Evolutionary conservation across 1,140 invertebrate species (phyloP), one percentile per base, ranked within the genome.

Genomic region (Grapholita molesta): DNA sequence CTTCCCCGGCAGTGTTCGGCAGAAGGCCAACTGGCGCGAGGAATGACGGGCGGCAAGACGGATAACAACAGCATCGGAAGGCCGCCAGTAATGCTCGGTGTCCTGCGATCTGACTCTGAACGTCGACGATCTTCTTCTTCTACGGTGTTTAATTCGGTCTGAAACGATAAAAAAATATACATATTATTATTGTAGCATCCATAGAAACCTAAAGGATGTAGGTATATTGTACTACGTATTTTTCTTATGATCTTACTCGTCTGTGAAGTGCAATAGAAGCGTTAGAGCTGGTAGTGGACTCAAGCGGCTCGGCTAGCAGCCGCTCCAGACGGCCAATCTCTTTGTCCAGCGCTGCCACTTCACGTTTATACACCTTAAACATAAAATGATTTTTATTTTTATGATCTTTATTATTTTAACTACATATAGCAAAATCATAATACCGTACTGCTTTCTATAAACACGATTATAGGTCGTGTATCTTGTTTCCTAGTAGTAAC

Each of bases 311-410:
- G 18, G 93, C 90, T 21, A 97, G 82, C 73, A 96, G 90, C 68
- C 94, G 94, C 79, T 97, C 96, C 70, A 98, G 90, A 69, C 95
- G 94, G 18, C 93, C 93, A 35, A 98, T 96, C 90, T 98, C 96
- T 64, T 94, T 93, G 80, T 98, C 96, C 55, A 98, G 87, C 68
- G 96, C 95, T 25, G 95, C 94, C 57, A 98, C 94, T 86, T 98
- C 96, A 76, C 95, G 93, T 76, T 95, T 96, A 84, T 97, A 98
- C 2, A 97, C 97, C 74, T 57, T 48, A 21, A 48, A 48, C 8
- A 6, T 18, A 48, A 21, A 8, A 48, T 15, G 3, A 8, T 0
- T 48, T 38, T 4, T 38, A 15, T 38, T 38, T 6, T 38, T 6
- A 6, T n/a, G n/a, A n/a, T n/a, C n/a, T n/a, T n/a, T n/a, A n/a